A percentile compares a stretch with the other conserved stretches of the same genome.
Conservation (phyloP, 2,888 invertebrate genomes). For the Keiferia lycopersicella region DNA sequence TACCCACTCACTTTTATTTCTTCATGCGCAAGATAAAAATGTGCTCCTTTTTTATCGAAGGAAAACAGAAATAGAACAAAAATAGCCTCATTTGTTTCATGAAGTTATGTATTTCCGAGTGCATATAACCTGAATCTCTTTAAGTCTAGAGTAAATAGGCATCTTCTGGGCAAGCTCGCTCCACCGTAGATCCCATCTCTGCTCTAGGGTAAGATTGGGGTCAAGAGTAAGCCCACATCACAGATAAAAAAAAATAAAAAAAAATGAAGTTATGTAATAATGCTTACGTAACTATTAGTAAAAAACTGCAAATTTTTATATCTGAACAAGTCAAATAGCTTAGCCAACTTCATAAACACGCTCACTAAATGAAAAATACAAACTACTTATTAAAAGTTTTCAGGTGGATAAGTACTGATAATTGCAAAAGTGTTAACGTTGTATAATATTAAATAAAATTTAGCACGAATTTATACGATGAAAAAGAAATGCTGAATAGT, state of each 20-base stretch:
- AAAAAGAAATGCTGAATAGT: too few relatives aligned
- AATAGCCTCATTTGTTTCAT: neutral
- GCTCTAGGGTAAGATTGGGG: too few relatives aligned
- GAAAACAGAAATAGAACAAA: neutral
- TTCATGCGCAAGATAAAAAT: neutral
- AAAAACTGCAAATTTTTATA: neutral
- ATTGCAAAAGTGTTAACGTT: constrained; percentile 13
- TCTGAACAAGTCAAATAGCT: neutral
- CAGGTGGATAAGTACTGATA: neutral
- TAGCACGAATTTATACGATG: too few relatives aligned
- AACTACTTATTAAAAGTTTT: constrained; percentile 12
- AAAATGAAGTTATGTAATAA: too few relatives aligned
- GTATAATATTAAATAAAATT: too few relatives aligned
- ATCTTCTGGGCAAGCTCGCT: too few relatives aligned
- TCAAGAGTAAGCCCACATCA: too few relatives aligned
- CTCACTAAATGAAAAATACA: neutral
- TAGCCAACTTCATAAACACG: neutral
- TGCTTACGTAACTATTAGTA: too few relatives aligned
- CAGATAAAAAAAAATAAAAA: too few relatives aligned
- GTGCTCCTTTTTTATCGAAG: neutral
- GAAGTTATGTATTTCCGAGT: neutral
- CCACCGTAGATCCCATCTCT: too few relatives aligned
- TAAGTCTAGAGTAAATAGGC: too few relatives aligned
- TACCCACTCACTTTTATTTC: neutral
- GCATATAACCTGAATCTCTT: too few relatives aligned